Conservation (phyloP, 2,113 vertebrate genomes). For the Odocoileus virginianus region DNA sequence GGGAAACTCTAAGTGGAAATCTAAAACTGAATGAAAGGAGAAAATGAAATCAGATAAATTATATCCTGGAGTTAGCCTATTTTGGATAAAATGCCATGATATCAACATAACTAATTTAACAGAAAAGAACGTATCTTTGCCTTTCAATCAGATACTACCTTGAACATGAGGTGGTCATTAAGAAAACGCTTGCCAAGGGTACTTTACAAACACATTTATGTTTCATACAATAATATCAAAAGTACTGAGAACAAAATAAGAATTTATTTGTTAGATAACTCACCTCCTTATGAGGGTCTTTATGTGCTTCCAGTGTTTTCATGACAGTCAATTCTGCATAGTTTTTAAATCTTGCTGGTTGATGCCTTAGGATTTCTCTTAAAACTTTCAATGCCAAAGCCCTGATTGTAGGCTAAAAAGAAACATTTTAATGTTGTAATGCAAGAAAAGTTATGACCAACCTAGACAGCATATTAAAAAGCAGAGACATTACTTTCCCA, state of each 20-base stretch:
- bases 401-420: constrained; percentile 90
- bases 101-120: neutral
- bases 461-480: neutral
- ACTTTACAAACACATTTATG: neutral
- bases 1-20: neutral
- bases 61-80: neutral
- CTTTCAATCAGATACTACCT: neutral
- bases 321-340: constrained; percentile 97
- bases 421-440: constrained; percentile 53
- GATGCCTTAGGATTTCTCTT: constrained; percentile 93
- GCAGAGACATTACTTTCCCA: neutral
- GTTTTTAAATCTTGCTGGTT: constrained; percentile 97
- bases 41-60: neutral
- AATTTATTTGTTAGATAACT: neutral
- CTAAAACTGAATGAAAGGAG: neutral
- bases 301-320: constrained; percentile 96
- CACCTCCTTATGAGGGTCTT: constrained; percentile 97
- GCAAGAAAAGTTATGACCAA: neutral
- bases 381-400: constrained; percentile 93
- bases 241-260: neutral
- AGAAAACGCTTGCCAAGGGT: neutral
- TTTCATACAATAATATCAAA: neutral
- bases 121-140: neutral
- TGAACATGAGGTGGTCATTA: neutral
- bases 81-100: neutral